Evolutionary conservation across 2,113 vertebrate genomes (phyloP).

Genomic region (Pelobates fuscus): DNA sequence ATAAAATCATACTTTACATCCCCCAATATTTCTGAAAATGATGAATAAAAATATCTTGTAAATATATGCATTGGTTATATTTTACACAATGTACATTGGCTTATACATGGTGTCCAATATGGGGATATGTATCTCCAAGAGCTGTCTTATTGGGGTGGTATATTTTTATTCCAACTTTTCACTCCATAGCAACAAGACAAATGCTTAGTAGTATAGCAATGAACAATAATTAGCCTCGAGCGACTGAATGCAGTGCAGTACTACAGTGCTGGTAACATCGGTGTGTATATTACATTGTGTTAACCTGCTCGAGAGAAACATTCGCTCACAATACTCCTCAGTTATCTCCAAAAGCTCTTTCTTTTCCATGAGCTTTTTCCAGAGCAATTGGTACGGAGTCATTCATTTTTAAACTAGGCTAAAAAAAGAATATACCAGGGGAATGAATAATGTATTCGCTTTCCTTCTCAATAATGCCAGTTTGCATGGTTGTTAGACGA

Average conservation of each 20-base stretch:
- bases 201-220: slow-evolving; percentile 22
- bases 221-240: slow-evolving; percentile 10
- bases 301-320: too few relatives aligned
- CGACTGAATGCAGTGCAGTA: not conserved
- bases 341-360: not conserved
- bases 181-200: slow-evolving; percentile 11
- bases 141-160: slow-evolving; percentile 24
- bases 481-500: slow-evolving; percentile 25
- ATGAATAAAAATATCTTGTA: too few relatives aligned
- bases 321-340: not conserved
- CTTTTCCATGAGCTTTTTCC: slow-evolving; percentile 28
- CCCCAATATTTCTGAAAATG: too few relatives aligned
- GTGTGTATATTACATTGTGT: not conserved
- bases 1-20: too few relatives aligned
- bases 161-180: not conserved
- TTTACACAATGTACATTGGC: too few relatives aligned
- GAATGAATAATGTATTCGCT: slow-evolving; percentile 39
- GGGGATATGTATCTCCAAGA: not conserved
- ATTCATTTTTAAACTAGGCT: slow-evolving; percentile 40
- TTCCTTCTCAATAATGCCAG: slow-evolving; percentile 19
- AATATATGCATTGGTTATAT: too few relatives aligned
- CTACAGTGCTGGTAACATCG: not conserved
- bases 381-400: slow-evolving; percentile 5
- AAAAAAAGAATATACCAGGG: slow-evolving; percentile 43
- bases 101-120: too few relatives aligned